Percentiles rank a stretch among this genome's conserved stretches.
These are phyloP conservation scores for Pachycephus smyrnensis DNA, from an alignment of 2,888 invertebrate species.

Conservation along the genomic window DNA sequence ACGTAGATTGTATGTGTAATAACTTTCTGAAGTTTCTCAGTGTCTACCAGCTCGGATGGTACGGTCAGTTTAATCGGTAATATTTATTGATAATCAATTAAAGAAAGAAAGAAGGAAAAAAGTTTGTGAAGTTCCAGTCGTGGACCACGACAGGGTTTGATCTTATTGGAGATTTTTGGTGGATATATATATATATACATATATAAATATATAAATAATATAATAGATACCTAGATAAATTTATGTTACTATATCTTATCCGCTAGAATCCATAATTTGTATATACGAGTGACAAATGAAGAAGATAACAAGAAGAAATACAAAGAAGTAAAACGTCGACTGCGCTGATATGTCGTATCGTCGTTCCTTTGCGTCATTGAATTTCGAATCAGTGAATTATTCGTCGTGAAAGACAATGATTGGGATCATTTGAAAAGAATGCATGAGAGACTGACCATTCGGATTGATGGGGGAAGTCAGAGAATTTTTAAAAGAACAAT, in stretches of 20 bases:
- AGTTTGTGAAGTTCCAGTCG: not conserved
- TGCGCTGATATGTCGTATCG: not conserved
- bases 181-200: conserved; percentile 26
- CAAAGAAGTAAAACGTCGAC: not conserved
- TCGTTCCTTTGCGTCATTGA: not conserved
- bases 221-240: conserved; percentile 15
- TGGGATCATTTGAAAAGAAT: not conserved
- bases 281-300: conserved; percentile 26
- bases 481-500: not conserved
- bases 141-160: conserved; percentile 36
- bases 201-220: not conserved
- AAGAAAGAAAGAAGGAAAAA: conserved; percentile 21
- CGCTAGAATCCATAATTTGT: conserved; percentile 32
- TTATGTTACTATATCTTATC: conserved; percentile 29
- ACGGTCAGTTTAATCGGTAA: not conserved
- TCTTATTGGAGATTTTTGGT: conserved; percentile 27
- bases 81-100: conserved; percentile 10
- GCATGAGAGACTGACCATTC: not conserved
- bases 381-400: not conserved
- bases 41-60: not conserved
- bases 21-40: not conserved
- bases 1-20: not conserved
- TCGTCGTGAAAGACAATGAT: not conserved
- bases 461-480: not conserved
- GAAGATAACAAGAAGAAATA: not conserved